A percentile compares a stretch with the other conserved stretches of the same genome.
Conservation (phyloP, 2,797 vertebrate genomes). For the Thripadectes ignobilis region DNA sequence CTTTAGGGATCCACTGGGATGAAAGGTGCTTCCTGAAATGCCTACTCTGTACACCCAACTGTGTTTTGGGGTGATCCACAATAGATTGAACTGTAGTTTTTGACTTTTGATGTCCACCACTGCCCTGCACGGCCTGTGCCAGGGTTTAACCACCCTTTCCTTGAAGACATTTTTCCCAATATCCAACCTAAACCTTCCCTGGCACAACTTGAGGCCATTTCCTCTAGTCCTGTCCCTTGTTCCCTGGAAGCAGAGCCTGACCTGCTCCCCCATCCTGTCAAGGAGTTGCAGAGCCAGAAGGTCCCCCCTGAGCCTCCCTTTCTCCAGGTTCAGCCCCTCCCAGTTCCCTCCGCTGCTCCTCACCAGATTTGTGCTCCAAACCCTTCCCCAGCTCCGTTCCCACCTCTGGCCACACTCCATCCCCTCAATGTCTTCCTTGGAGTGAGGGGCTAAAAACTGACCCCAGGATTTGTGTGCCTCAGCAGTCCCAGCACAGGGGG, state of each 20-base stretch:
- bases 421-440: not conserved
- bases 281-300: not conserved
- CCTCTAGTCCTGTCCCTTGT: not conserved
- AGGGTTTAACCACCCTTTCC: not conserved
- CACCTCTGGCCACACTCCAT: not conserved
- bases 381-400: not conserved
- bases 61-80: not conserved
- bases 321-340: not conserved
- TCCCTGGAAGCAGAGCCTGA: not conserved
- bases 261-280: not conserved
- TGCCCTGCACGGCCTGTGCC: not conserved
- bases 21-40: not conserved
- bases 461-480: not conserved
- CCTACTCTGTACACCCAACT: not conserved
- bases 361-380: not conserved
- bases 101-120: not conserved
- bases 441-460: rapidly evolving
- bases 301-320: not conserved
- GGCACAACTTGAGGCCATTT: not conserved
- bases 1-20: not conserved
- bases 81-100: not conserved
- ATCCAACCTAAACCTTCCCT: not conserved
- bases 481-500: not conserved
- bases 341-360: not conserved
- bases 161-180: not conserved